Conservation (phyloP, 2,113 vertebrate genomes). For the Saguinus midas region DNA sequence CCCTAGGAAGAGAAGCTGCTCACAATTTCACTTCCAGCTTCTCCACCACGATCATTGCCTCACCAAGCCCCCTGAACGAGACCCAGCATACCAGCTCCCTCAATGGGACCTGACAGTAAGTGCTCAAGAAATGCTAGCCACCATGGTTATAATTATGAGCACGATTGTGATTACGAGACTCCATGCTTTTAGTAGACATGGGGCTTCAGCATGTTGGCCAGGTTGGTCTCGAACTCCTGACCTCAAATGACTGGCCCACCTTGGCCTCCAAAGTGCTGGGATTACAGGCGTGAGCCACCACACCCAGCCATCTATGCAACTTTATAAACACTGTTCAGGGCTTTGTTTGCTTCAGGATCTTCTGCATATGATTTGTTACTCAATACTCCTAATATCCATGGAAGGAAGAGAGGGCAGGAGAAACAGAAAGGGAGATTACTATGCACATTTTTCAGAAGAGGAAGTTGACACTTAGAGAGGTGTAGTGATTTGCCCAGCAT, state of each 20-base stretch:
- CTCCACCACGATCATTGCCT: background rate
- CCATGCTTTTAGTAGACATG: no score
- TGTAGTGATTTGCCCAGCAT: background rate
- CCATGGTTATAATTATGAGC: background rate
- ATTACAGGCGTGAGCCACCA: no score
- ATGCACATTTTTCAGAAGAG: background rate
- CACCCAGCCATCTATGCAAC: background rate
- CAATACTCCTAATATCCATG: background rate
- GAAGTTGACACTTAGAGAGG: background rate
- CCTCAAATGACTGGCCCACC: no score
- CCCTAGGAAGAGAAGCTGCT: background rate
- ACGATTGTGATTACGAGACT: background rate
- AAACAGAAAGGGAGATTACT: background rate
- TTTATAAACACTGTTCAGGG: slow-evolving; percentile 1
- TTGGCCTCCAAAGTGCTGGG: no score
- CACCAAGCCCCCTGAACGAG: background rate
- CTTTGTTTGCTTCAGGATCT: background rate
- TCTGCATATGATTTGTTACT: background rate
- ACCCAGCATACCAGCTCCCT: background rate
- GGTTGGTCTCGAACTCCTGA: no score
- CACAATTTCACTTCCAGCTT: background rate
- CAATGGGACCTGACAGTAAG: background rate
- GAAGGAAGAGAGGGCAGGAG: background rate
- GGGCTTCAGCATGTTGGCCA: no score
- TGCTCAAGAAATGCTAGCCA: background rate